Evolutionary conservation across 2,888 invertebrate species (phyloP), one percentile per base, ranked within the genome.

Genomic region (Cecidostiba fungosa): DNA sequence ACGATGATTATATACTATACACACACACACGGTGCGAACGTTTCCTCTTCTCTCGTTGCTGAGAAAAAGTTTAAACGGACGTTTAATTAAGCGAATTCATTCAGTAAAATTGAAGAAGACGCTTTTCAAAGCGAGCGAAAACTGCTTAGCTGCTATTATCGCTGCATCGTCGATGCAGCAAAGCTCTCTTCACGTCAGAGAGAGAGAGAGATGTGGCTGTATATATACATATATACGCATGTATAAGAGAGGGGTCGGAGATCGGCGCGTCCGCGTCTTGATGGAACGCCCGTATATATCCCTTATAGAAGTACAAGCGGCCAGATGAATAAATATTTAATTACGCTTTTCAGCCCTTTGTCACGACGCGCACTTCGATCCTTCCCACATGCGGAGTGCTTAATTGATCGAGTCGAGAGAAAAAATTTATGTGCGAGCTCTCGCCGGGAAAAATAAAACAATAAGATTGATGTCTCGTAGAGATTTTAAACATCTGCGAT

Each of bases 311-410:
- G 85, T 85, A 86, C 70, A 78, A 73, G 74, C 29, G 54, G n/a
- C 12, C 79, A 76, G 77, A 83, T 69, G 77, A 86, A 77, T 80
- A 83, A 83, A 83, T 83, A 86, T 86, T 83, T 72, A 77, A 86
- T 82, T 78, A 70, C 43, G 54, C 19, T 10, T 36, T 26, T 29
- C 47, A 59, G 59, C 70, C 70, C 80, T 69, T 85, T 85, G 78
- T 82, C 66, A 50, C 43, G 29, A 1, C n/a, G 16, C 29, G 36
- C 10, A 6, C 39, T 77, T 62, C 77, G 59, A 72, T 62, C 32
- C 47, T 54, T 50, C 50, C 50, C 74, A 36, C 70, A 77, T 59
- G 29, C n/a, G n/a, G 36, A 84, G 73, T 62, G 14, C 78, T 84
- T 79, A 73, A 84, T 84, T 62, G 62, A 73, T 66, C 29, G 10